phyloP scores from a whole-genome alignment of 2,113 vertebrate genomes.

The zebrafish (Danio rerio) region GRCz12tu NC_133182.1:28598501-28599000 shows the following conservation, averaged over 20 bases:
- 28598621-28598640: not conserved
- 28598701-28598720: not conserved
- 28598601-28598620: not conserved
- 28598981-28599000: not conserved
- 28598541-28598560: not conserved
- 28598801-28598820: conserved; percentile 22
- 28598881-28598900: conserved; percentile 12
- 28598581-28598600: conserved; percentile 20
- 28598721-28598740: not conserved
- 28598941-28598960: conserved; percentile 12
- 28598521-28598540: not conserved
- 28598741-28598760: not conserved
- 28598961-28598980: conserved; percentile 1
- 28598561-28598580: not conserved
- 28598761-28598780: conserved; percentile 44
- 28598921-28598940: conserved; percentile 14
- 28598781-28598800: conserved; percentile 1
- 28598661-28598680: conserved; percentile 20
- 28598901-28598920: conserved; percentile 15
- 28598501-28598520: conserved; percentile 1
- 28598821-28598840: conserved; percentile 28
- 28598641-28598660: not conserved
- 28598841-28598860: not conserved
- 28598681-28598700: not conserved
- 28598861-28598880: conserved; percentile 5